Base-by-base conservation (phyloP, 2,797 vertebrate genomes). In the Phoxinus dragarum region DNA sequence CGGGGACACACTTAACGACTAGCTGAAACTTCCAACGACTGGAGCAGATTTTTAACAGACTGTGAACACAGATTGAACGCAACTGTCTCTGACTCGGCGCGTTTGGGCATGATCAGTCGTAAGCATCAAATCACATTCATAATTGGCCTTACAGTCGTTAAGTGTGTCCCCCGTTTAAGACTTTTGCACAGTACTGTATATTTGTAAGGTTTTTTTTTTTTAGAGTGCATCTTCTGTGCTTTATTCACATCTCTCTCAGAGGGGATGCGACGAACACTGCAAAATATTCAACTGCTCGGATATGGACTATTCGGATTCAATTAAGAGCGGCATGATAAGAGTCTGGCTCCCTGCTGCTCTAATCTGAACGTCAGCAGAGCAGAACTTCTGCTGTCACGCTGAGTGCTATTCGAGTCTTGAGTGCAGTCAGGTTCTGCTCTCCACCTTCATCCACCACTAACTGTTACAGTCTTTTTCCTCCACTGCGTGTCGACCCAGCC, bases 301-400 rank as follows among this genome's bases (percentile, higher is more conserved):
- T 49, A 36, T 47, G n/a, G 83, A 81, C 59, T 61, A 52, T 59
- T 73, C 44, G 67, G 52, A 86, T 86, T 89, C 80, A 87, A 86
- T 87, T 87, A 84, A 78, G 73, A 77, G 77, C 4, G 6, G 1
- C 5, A 1, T 77, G 59, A 83, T 77, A 84, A 80, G 69, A 27
- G 80, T 76, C 75, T 66, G 75, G 56, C 52, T 89, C 86, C 88
- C 84, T 42, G 86, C 72, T 71, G 71, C 81, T 73, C 16, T 81
- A 88, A 88, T 88, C 81, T 31, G 49, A 84, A 74, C 36, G 76
- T 81, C 86, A 78, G 77, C 40, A 7, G 67, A 79, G 88, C 40
- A 17, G 67, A 79, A 81, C 47, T 17, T 74, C 36, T 49, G 44
- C 75, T 21, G 64, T 74, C 73, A 78, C 23, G n/a, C 71, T 16